Evolutionary conservation across 2,113 vertebrate species (phyloP).

Genomic region (Corydoras maculifer): DNA sequence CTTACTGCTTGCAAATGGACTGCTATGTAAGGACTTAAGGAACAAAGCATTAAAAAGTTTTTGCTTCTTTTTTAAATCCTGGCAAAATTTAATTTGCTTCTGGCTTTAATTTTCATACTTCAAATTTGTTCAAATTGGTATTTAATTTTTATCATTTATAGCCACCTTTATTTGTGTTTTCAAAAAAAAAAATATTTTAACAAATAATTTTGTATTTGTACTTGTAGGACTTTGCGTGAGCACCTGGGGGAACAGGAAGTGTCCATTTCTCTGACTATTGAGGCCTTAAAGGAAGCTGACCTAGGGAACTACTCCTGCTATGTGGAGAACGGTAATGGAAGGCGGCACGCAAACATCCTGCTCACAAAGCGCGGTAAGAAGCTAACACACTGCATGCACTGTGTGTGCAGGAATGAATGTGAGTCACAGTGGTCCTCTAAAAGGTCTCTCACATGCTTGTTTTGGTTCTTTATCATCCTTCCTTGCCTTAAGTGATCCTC

Average conservation of each 20-base stretch:
- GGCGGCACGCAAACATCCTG: constrained; percentile 79
- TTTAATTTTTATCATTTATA: no score
- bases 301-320: constrained; percentile 92
- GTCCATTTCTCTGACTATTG: constrained; percentile 81
- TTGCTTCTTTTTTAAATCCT: no score
- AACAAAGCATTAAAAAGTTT: no score
- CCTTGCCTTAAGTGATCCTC: constrained; percentile 2
- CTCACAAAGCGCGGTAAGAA: constrained; percentile 81
- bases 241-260: constrained; percentile 96
- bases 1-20: no score
- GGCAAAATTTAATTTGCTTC: no score
- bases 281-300: constrained; percentile 82
- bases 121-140: no score
- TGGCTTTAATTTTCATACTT: no score
- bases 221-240: constrained; percentile 78
- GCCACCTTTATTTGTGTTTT: no score
- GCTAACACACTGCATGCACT: neutral
- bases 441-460: neutral
- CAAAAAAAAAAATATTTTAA: neutral
- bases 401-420: neutral
- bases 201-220: constrained; percentile 34
- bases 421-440: neutral
- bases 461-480: neutral
- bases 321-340: constrained; percentile 86
- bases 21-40: no score